A percentile compares a stretch with the other conserved stretches of the same genome.
Evolutionary conservation across 1,140 invertebrate genomes (phyloP).

Genomic region (Heliconius hewitsoni): DNA sequence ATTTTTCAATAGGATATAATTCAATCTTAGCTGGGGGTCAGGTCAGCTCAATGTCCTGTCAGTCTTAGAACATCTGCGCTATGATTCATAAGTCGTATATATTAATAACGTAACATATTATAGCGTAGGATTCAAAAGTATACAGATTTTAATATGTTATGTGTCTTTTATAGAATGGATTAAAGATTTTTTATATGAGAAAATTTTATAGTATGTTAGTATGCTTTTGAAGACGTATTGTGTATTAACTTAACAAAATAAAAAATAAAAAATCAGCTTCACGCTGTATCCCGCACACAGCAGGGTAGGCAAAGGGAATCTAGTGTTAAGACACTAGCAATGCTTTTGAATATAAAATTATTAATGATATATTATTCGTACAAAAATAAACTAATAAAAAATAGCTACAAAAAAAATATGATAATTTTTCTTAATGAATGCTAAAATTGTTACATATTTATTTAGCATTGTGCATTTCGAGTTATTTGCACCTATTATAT

Average conservation of each 20-base stretch:
- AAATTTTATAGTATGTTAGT: too few relatives aligned
- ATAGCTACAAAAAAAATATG: neutral
- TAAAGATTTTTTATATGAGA: too few relatives aligned
- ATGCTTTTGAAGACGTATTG: too few relatives aligned
- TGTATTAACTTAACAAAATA: too few relatives aligned
- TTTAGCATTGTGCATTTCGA: slow-evolving; percentile 17
- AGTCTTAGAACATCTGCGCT: slow-evolving; percentile 22
- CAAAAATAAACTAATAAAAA: too few relatives aligned
- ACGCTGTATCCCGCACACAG: too few relatives aligned
- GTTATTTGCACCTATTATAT: slow-evolving; percentile 21
- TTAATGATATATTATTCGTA: too few relatives aligned
- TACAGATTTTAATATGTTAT: neutral
- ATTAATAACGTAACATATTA: neutral
- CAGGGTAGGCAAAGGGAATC: too few relatives aligned
- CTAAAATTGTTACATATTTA: slow-evolving; percentile 21
- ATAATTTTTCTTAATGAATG: neutral
- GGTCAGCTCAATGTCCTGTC: slow-evolving; percentile 17
- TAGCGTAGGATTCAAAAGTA: neutral
- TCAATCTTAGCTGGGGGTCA: slow-evolving; percentile 20
- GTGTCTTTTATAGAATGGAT: too few relatives aligned
- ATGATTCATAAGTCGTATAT: slow-evolving; percentile 21
- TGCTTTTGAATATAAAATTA: too few relatives aligned
- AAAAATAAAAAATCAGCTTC: too few relatives aligned
- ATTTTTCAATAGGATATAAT: slow-evolving; percentile 34
- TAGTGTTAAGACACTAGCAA: too few relatives aligned